These are phyloP conservation scores for Nomada hirtipes DNA, from an alignment of 2,888 invertebrate species.

Conservation along the genomic window DNA sequence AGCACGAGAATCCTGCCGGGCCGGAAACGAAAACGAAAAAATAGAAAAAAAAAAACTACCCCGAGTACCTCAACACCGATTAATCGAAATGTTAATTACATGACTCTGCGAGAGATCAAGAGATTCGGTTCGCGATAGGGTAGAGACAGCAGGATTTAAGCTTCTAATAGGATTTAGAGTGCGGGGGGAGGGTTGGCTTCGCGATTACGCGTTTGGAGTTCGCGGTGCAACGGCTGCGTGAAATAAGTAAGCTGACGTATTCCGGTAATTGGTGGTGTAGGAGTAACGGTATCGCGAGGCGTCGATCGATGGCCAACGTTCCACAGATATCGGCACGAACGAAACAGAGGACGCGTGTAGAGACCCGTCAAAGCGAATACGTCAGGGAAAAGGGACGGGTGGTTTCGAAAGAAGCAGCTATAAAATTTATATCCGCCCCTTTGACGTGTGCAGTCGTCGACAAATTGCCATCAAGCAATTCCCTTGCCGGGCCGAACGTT, in stretches of 20 bases:
- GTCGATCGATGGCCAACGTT: too few relatives aligned
- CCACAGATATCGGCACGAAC: not conserved
- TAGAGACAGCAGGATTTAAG: not conserved
- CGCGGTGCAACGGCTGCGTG: not conserved
- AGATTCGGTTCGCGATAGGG: not conserved
- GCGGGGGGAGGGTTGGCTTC: not conserved
- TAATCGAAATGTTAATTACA: not conserved
- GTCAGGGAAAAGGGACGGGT: not conserved
- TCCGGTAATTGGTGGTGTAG: not conserved
- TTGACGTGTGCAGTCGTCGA: slow-evolving; percentile 11
- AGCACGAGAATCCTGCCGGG: too few relatives aligned
- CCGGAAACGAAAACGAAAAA: not conserved
- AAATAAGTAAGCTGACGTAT: not conserved
- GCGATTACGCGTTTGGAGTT: not conserved
- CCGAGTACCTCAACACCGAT: too few relatives aligned
- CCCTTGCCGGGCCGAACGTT: slow-evolving; percentile 5
- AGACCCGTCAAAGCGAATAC: not conserved
- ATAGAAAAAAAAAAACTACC: too few relatives aligned
- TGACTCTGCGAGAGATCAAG: not conserved
- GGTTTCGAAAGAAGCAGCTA: not conserved
- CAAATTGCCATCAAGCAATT: slow-evolving; percentile 21
- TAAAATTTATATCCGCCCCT: slow-evolving; percentile 34
- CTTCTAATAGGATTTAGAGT: slow-evolving; percentile 1
- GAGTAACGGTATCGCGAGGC: not conserved
- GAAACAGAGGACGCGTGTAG: not conserved